Evolutionary conservation across 2,113 vertebrate species (phyloP).

Genomic region (Junco hyemalis): DNA sequence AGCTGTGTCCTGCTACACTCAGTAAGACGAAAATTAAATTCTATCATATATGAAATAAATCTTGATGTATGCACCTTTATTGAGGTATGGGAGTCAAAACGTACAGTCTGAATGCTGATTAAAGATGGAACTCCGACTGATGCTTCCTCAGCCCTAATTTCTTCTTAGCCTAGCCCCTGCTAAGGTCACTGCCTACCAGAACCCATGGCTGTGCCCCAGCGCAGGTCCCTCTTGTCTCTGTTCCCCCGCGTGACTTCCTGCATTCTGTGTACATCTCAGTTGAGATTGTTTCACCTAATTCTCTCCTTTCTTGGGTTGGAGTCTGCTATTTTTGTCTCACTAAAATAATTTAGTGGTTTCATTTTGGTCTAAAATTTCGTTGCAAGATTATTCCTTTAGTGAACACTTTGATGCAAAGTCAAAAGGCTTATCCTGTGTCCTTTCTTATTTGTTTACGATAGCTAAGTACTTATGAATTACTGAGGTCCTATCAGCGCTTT

Average conservation of each 20-base stretch:
- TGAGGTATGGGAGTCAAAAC: not conserved
- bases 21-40: not conserved
- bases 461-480: not conserved
- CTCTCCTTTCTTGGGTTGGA: not conserved
- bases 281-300: not conserved
- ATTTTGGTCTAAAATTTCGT: not conserved
- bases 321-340: not conserved
- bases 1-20: not conserved
- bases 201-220: fast-evolving
- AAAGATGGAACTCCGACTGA: fast-evolving
- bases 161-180: not conserved
- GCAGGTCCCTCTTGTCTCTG: fast-evolving
- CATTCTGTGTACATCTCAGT: not conserved
- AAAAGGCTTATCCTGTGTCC: not conserved
- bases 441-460: not conserved
- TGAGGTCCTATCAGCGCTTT: not conserved
- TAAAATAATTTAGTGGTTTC: not conserved
- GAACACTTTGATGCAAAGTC: not conserved
- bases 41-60: not conserved
- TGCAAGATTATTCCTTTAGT: not conserved
- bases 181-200: not conserved
- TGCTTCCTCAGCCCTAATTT: not conserved
- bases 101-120: not conserved
- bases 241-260: fast-evolving
- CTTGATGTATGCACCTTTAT: not conserved